Percentiles rank a stretch among this genome's conserved stretches.
Conservation (phyloP, 2,888 invertebrate species). For the Phortica magna region DNA sequence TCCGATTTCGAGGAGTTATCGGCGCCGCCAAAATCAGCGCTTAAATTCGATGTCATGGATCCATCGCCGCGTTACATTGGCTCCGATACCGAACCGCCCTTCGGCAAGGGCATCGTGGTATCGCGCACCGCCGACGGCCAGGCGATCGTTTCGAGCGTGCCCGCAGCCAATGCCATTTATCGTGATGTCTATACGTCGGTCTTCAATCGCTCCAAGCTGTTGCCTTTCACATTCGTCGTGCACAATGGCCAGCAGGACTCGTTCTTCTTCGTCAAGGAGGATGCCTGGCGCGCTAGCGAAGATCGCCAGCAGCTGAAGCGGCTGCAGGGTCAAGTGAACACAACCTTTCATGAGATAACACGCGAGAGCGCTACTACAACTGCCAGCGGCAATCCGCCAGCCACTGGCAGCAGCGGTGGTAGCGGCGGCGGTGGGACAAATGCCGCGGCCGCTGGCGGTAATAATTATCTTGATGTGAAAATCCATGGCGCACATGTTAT, state of each 20-base stretch:
- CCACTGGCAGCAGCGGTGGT: conserved; percentile 31
- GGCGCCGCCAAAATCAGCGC: conserved; percentile 87
- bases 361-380: conserved; percentile 85
- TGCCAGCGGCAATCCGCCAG: conserved; percentile 26
- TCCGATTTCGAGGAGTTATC: conserved; percentile 87
- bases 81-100: conserved; percentile 91
- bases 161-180: conserved; percentile 93
- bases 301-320: conserved; percentile 93
- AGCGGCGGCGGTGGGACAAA: conserved; percentile 28
- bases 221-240: conserved; percentile 92
- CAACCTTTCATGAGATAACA: conserved; percentile 90
- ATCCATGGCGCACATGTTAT: conserved; percentile 94
- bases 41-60: conserved; percentile 88
- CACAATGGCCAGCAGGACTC: conserved; percentile 94
- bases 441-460: not conserved
- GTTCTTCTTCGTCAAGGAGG: conserved; percentile 95
- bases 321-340: conserved; percentile 93
- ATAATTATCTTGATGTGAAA: conserved; percentile 88
- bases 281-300: conserved; percentile 92
- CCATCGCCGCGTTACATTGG: conserved; percentile 87
- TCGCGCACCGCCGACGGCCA: conserved; percentile 88
- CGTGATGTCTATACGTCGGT: conserved; percentile 95
- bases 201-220: conserved; percentile 91
- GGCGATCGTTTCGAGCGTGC: conserved; percentile 91
- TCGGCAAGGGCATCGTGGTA: conserved; percentile 91